phyloP scores from a whole-genome alignment of 2,113 vertebrate genomes.

The Ailurus styani region DNA sequence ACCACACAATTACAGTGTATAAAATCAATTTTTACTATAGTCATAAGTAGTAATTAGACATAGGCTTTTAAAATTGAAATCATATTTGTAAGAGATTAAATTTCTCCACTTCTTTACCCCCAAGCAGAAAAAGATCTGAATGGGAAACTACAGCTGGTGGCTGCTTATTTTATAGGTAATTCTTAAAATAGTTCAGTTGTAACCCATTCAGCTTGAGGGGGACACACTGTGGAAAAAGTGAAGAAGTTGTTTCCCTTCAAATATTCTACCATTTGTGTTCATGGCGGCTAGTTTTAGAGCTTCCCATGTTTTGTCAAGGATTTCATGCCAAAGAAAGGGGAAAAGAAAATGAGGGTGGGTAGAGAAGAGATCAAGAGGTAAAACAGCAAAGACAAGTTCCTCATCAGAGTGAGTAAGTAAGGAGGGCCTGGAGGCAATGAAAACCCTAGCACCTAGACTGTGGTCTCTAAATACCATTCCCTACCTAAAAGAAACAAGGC shows the following conservation, averaged over 20 bases:
- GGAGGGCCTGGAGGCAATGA: neutral
- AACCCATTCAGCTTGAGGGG: neutral
- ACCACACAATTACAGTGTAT: constrained; percentile 45
- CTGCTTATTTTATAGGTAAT: neutral
- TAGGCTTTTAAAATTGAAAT: constrained; percentile 55
- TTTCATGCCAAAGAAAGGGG: neutral
- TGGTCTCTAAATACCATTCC: neutral
- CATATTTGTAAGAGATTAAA: constrained; percentile 43
- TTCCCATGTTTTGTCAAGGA: neutral
- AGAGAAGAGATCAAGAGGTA: neutral
- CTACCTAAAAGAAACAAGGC: neutral
- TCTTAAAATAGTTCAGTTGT: neutral
- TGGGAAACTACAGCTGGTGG: neutral
- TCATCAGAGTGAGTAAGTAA: neutral
- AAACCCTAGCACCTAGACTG: neutral
- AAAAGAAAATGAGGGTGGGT: neutral
- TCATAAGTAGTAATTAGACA: constrained; percentile 52
- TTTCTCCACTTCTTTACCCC: neutral
- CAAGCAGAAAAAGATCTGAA: neutral
- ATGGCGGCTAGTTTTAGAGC: neutral
- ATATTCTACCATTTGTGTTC: neutral
- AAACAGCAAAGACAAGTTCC: neutral
- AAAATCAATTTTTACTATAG: constrained; percentile 59
- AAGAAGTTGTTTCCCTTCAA: neutral
- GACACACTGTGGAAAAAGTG: neutral